Evolutionary conservation across 1,140 invertebrate genomes (phyloP).

Genomic region (Manduca sexta): DNA sequence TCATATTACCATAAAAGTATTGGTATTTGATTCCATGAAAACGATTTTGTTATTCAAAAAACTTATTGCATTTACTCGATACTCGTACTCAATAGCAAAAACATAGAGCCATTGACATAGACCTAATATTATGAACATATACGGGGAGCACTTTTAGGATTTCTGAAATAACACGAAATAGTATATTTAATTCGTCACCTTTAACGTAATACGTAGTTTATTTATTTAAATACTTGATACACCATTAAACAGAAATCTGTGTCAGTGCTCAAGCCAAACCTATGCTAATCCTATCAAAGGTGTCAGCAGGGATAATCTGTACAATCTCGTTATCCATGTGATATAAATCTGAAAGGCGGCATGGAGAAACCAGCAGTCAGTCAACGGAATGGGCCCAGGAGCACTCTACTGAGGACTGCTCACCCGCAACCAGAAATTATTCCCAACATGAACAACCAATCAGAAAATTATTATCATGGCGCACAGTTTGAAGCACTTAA

Average conservation of each 20-base stretch:
- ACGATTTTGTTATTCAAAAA: too few species aligned
- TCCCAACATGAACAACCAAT: slow-evolving; percentile 50
- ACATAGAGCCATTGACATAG: too few species aligned
- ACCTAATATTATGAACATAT: too few species aligned
- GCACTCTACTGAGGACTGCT: slow-evolving; percentile 67
- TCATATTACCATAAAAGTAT: too few species aligned
- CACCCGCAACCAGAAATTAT: slow-evolving; percentile 31
- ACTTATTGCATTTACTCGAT: too few species aligned
- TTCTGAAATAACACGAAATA: too few species aligned
- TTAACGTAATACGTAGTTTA: too few species aligned
- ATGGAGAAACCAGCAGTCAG: slow-evolving; percentile 48
- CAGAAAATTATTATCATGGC: slow-evolving; percentile 41
- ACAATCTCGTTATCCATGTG: slow-evolving; percentile 47
- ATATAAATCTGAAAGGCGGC: slow-evolving; percentile 43
- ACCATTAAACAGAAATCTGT: slow-evolving; percentile 37
- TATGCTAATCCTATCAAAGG: slow-evolving; percentile 57
- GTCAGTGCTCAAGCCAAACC: slow-evolving; percentile 35
- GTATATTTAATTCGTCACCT: too few species aligned
- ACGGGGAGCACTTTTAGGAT: too few species aligned
- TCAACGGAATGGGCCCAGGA: slow-evolving; percentile 49
- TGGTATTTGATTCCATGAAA: too few species aligned
- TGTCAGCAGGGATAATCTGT: slow-evolving; percentile 45
- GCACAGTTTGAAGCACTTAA: slow-evolving; percentile 56
- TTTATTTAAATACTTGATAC: neutral
- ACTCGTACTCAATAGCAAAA: too few species aligned